Evolutionary conservation across 2,888 invertebrate species (phyloP), one percentile per base, ranked within the genome.

Genomic region (Carterocephalus palaemon): DNA sequence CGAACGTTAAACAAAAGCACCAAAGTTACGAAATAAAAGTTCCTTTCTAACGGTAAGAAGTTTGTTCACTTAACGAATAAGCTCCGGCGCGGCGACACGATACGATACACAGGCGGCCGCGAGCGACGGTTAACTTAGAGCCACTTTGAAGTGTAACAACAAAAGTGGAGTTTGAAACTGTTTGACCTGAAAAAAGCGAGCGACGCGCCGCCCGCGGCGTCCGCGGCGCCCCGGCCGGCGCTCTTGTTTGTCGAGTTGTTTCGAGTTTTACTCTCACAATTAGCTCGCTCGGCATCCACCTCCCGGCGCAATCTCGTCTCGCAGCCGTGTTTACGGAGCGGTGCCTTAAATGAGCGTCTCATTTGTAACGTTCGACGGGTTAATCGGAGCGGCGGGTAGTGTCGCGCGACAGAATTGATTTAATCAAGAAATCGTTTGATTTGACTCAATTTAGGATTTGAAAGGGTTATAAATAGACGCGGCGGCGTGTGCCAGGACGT

Each of bases 61-160:
- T 34, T 8, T 4, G 9, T 2, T 34, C 34, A 9, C 34, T 34
- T n/a, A 28, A 28, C 28, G 20, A 42, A 28, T 42, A 20, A 20
- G 34, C 7, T 20, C 10, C 42, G 41, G 32, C 48, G 48, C 40
- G 51, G 46, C 48, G 52, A 42, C 54, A 47, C 53, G 53, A 36
- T 46, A 52, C 49, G 16, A 47, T 53, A 41, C 48, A 48, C 45
- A 48, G 43, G 50, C 33, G 48, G 48, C 49, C 49, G 48, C 60
- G 60, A 64, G 62, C 60, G 62, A 60, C 56, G 53, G 56, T 51
- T 59, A 65, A 70, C 62, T 70, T 70, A 55, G 64, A 67, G 62
- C 67, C 67, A 70, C 70, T 75, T 72, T 67, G 64, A 70, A 68
- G 60, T 73, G 57, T 59, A 60, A 62, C 59, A 48, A 59, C 56